phyloP scores from a whole-genome alignment of 2,888 invertebrate genomes.

The Cyrtodaria siliqua region DNA sequence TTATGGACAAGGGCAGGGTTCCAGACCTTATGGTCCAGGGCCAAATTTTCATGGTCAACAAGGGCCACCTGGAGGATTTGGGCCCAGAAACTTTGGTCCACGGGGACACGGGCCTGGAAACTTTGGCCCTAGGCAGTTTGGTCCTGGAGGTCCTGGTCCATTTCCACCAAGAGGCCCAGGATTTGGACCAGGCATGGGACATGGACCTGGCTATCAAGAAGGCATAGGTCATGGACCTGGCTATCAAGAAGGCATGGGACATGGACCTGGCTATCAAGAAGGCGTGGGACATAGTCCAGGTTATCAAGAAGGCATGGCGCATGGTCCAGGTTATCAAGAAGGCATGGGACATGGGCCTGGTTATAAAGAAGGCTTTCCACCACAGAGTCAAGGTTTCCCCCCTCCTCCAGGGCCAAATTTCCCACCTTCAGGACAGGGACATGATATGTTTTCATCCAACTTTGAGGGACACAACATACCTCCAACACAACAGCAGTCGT shows the following conservation, averaged over 20 bases:
- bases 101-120: constrained; percentile 13
- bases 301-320: too few relatives aligned
- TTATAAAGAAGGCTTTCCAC: not conserved
- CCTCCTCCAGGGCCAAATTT: constrained; percentile 3
- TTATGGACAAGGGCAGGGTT: not conserved
- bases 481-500: constrained; percentile 11
- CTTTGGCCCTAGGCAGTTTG: not conserved
- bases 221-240: too few relatives aligned
- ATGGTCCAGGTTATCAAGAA: too few relatives aligned
- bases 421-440: not conserved
- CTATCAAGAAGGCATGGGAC: too few relatives aligned
- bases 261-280: not conserved
- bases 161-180: constrained; percentile 14
- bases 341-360: too few relatives aligned
- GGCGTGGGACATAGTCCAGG: not conserved
- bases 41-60: constrained; percentile 1
- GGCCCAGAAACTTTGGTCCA: constrained; percentile 27
- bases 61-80: constrained; percentile 37
- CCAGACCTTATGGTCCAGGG: constrained; percentile 15
- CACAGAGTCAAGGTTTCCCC: constrained; percentile 12
- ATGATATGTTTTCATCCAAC: constrained; percentile 8
- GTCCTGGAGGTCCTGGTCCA: constrained; percentile 18
- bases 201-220: too few relatives aligned
- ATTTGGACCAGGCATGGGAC: constrained; percentile 1
- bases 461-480: constrained; percentile 7